Conservation (phyloP, 2,113 vertebrate species). For the Rhipidura dahli region DNA sequence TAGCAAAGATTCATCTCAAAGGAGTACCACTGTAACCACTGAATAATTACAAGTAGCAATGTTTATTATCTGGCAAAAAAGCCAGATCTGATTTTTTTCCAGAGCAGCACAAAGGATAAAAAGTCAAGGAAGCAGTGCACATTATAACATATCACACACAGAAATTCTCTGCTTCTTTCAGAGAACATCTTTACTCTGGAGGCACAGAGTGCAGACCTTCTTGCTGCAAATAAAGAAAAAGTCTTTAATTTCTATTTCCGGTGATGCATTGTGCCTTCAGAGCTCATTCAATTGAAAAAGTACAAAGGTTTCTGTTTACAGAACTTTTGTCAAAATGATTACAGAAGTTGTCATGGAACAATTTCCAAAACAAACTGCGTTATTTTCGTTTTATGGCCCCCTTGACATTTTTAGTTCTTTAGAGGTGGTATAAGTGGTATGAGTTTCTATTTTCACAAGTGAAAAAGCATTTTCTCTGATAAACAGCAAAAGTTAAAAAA, state of each 20-base stretch:
- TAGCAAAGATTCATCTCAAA: constrained; percentile 68
- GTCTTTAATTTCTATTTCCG: constrained; percentile 55
- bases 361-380: constrained; percentile 32
- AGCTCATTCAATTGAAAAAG: constrained; percentile 30
- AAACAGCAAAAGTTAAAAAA: constrained; percentile 11
- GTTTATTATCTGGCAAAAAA: constrained; percentile 77
- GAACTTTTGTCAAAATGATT: constrained; percentile 53
- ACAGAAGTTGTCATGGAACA: constrained; percentile 28
- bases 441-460: not conserved
- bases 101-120: constrained; percentile 68
- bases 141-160: constrained; percentile 70
- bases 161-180: constrained; percentile 26
- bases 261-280: constrained; percentile 61
- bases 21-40: constrained; percentile 61
- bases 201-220: constrained; percentile 17
- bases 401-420: constrained; percentile 46
- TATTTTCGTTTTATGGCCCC: constrained; percentile 46
- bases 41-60: constrained; percentile 69
- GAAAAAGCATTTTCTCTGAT: not conserved
- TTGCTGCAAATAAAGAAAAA: constrained; percentile 6
- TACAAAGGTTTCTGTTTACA: constrained; percentile 52
- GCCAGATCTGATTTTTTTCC: constrained; percentile 53
- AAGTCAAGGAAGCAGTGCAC: constrained; percentile 54
- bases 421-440: not conserved
- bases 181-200: constrained; percentile 41